These are phyloP conservation scores for Eupeodes corollae DNA, from an alignment of 1,140 invertebrate genomes.

Conservation along the genomic window DNA sequence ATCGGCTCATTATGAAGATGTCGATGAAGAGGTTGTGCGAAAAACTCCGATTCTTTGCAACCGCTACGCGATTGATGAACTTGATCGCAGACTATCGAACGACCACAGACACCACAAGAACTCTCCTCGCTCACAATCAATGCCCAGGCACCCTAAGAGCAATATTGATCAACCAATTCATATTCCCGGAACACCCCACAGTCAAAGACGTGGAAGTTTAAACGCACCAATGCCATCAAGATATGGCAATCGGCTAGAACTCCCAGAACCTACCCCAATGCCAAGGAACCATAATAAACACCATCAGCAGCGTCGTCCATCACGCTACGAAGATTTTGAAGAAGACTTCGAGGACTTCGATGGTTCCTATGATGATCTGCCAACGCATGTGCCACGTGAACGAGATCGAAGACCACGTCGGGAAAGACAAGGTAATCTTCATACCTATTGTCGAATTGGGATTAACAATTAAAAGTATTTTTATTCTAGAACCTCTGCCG, in stretches of 20 bases:
- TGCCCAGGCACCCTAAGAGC: no score
- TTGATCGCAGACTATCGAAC: no score
- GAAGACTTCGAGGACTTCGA: constrained; percentile 14
- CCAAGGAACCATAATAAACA: not conserved
- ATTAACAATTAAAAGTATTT: not conserved
- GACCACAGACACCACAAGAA: no score
- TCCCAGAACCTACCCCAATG: constrained; percentile 22
- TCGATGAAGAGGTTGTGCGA: constrained; percentile 36
- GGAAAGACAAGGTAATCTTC: not conserved
- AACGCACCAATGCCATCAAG: constrained; percentile 15
- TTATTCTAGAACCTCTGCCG: constrained; percentile 17
- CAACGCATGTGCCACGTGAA: constrained; percentile 7
- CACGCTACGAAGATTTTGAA: not conserved
- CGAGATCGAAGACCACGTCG: constrained; percentile 21
- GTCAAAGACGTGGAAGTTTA: constrained; percentile 11
- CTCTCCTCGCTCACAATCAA: no score
- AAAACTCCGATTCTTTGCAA: constrained; percentile 57
- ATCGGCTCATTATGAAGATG: constrained; percentile 26
- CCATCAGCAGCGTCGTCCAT: constrained; percentile 4
- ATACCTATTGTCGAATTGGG: not conserved
- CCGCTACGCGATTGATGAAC: constrained; percentile 52
- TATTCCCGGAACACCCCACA: constrained; percentile 1
- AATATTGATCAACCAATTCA: not conserved
- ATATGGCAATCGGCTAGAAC: constrained; percentile 28
- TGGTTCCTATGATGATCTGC: constrained; percentile 10